Base-by-base conservation (phyloP, 2,113 vertebrate species). In the Felis catus region DNA sequence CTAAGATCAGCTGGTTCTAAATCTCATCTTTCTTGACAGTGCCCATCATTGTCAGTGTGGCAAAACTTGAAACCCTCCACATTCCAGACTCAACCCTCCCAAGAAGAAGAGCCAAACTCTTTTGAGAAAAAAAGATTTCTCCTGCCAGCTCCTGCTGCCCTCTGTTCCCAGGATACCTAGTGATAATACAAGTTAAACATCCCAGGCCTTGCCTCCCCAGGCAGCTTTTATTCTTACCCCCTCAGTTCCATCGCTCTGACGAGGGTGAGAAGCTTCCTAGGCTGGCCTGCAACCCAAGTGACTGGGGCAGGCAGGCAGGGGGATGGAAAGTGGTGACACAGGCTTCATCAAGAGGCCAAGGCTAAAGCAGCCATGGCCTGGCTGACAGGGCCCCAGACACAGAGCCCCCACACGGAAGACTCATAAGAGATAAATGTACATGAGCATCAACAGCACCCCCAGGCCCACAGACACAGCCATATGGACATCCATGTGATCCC, bases 121-220 rank as follows among this genome's bases (percentile, higher is more conserved):
- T 82, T 58, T 93, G 14, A 81, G 27, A 96, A 92, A 61, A 74
- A 96, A 95, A 78, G 33, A 39, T 87, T 96, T 91, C 55, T 93
- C 68, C 45, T 91, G n/a, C 23, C 87, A 89, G 78, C 15, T 16
- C 23, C 71, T 73, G 58, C 90, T 89, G 16, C 45, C 65, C 11
- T 76, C 16, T 53, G 13, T 61, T 82, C 45, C 89, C 66, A 53
- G 51, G 73, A 76, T 45, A 83, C 31, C 25, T 61, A 70, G 27
- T 41, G n/a, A 66, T 53, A n/a, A 71, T 33, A 80, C 7, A n/a
- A 84, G 11, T 63, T 87, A 78, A 91, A 41, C 6, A 73, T n/a
- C 31, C 36, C 18, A 65, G 51, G 63, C 61, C 81, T 71, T 41
- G 15, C 61, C 11, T 89, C 74, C n/a, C n/a, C 15, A 4, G 36